Percentiles rank a stretch among this genome's conserved stretches.
phyloP scores from a whole-genome alignment of 1,140 invertebrate species.

The Pogonognathellus flavescens region DNA sequence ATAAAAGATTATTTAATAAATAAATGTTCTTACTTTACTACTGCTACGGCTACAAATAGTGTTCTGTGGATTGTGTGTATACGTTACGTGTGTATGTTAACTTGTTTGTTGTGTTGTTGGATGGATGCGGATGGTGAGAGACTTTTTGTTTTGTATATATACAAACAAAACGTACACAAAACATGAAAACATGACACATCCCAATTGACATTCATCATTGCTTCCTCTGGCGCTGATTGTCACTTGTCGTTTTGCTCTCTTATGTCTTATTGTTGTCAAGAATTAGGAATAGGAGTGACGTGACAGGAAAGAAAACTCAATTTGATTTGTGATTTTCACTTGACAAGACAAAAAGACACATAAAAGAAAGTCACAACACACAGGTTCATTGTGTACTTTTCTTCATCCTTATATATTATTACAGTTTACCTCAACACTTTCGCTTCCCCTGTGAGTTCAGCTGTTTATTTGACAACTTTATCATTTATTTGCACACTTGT shows the following conservation, averaged over 20 bases:
- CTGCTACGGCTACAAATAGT: too few species aligned
- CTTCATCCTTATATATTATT: background rate
- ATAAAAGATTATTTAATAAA: too few species aligned
- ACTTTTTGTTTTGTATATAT: background rate
- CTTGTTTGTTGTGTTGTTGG: background rate
- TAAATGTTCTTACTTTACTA: too few species aligned
- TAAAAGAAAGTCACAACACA: conserved; percentile 25
- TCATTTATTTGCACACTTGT: conserved; percentile 30
- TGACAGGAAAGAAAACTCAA: conserved; percentile 48
- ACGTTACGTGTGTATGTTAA: background rate
- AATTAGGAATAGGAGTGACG: conserved; percentile 49
- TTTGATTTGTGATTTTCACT: conserved; percentile 49
- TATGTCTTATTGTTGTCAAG: conserved; percentile 50
- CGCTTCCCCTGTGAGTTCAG: background rate
- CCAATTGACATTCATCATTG: conserved; percentile 46
- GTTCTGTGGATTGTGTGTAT: too few species aligned
- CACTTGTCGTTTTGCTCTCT: conserved; percentile 39
- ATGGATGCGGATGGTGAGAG: background rate
- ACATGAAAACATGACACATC: conserved; percentile 5
- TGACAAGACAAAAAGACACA: conserved; percentile 22
- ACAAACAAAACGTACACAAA: background rate
- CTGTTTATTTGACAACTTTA: conserved; percentile 47
- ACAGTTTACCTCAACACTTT: too few species aligned
- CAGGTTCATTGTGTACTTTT: background rate
- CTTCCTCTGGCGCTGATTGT: conserved; percentile 20